Evolutionary conservation across 2,888 invertebrate genomes (phyloP), one percentile per base, ranked within the genome.

Genomic region (Aleiodes leptofemur): DNA sequence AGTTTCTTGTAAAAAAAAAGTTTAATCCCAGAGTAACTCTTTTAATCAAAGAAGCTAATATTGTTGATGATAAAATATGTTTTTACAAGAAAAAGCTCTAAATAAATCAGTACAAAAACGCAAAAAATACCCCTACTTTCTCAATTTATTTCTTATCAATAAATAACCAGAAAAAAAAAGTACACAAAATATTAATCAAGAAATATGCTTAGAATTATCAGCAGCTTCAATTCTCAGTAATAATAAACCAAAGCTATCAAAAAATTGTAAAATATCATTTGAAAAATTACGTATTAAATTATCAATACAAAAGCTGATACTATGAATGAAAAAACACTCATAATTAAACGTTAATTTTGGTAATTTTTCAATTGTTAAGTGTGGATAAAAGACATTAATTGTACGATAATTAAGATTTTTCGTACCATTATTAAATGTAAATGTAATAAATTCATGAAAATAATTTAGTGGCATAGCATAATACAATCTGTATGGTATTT

Each of bases 311-410:
- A 77, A 77, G 77, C 80, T 84, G 66, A 79, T 77, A 74, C 73
- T 76, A 43, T 79, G 80, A 79, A 77, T 76, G 69, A 80, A 59
- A 77, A 81, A 78, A 76, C 88, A 87, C 16, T 90, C 86, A 1
- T 91, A 91, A 55, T 93, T 90, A 48, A 76, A 43, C 61, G 91
- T 91, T 14, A 82, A 59, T 3, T 76, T 73, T 0, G 95, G 95
- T 73, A 95, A 91, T 0, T 94, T 95, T 89, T 96, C 96, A 0
- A 92, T 92, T 57, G 95, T 94, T 76, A 96, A 90, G 88, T 96
- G 96, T 0, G 96, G 96, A 90, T 93, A 95, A 89, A 94, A 95
- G 0, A 91, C 91, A 72, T 91, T 90, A 2, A 92, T 90, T 78
- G 92, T 90, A 38, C 90, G 88, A 77, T 93, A 86, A 80, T 90